These are phyloP conservation scores for Bombylius major DNA, from an alignment of 2,888 invertebrate genomes.

Conservation along the genomic window DNA sequence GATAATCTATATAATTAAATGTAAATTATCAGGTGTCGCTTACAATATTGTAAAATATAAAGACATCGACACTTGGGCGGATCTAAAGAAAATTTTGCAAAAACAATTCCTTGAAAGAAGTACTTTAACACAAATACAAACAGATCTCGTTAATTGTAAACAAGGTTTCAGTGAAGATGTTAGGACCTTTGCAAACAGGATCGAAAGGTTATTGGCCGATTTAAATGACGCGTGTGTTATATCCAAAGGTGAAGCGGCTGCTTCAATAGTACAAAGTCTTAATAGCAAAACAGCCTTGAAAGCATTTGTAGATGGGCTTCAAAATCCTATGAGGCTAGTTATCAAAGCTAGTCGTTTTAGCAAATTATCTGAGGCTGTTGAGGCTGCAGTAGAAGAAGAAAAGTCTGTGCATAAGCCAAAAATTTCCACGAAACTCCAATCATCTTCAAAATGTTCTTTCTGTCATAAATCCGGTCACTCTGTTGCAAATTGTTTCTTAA, in stretches of 20 bases:
- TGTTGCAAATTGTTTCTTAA: too few species aligned
- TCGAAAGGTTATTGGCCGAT: background rate
- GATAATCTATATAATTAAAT: too few species aligned
- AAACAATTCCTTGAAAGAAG: slow-evolving; percentile 1
- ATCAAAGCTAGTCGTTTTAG: slow-evolving; percentile 4
- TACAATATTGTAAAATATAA: background rate
- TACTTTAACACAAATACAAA: background rate
- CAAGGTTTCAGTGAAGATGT: background rate
- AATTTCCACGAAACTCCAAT: too few species aligned
- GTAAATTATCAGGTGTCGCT: background rate
- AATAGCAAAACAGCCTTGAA: slow-evolving; percentile 2
- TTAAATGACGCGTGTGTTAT: background rate
- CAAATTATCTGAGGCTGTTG: slow-evolving; percentile 1
- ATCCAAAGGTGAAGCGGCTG: background rate
- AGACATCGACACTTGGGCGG: background rate
- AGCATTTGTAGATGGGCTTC: slow-evolving; percentile 1
- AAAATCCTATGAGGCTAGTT: background rate
- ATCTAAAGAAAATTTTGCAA: background rate
- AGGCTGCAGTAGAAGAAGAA: slow-evolving; percentile 3
- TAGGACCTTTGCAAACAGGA: background rate
- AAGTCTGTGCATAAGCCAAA: too few species aligned
- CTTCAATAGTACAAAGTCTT: background rate
- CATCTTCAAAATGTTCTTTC: too few species aligned
- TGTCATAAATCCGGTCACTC: too few species aligned
- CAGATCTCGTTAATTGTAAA: background rate